A percentile compares a stretch with the other conserved stretches of the same genome.
phyloP scores from a whole-genome alignment of 1,140 invertebrate genomes.

The Diabrotica virgifera region DNA sequence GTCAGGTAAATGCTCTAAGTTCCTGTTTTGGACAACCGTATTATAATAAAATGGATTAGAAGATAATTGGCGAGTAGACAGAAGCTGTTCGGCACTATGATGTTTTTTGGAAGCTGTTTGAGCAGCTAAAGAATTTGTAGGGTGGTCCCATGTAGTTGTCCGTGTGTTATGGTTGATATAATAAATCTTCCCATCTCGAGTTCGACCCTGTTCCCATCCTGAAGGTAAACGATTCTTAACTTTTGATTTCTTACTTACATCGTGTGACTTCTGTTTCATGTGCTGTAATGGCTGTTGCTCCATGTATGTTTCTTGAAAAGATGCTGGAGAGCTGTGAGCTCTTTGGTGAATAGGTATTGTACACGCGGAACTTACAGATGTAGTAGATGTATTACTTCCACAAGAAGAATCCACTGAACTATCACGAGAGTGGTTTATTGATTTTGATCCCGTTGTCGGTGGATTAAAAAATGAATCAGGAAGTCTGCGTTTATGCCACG shows the following conservation, averaged over 20 bases:
- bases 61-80: constrained; percentile 45
- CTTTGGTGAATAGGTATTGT: constrained; percentile 74
- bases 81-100: constrained; percentile 53
- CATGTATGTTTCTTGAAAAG: constrained; percentile 87
- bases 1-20: constrained; percentile 67
- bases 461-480: constrained; percentile 96
- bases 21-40: no score
- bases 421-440: constrained; percentile 85
- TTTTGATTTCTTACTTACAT: constrained; percentile 73
- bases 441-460: constrained; percentile 84
- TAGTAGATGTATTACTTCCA: constrained; percentile 52
- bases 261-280: constrained; percentile 89
- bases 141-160: constrained; percentile 95
- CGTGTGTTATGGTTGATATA: constrained; percentile 66
- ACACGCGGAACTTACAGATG: constrained; percentile 49
- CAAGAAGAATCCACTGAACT: constrained; percentile 88
- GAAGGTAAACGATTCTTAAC: constrained; percentile 83
- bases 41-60: no score
- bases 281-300: constrained; percentile 60
- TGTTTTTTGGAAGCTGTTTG: constrained; percentile 58
- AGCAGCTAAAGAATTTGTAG: constrained; percentile 77
- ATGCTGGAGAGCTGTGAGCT: constrained; percentile 92
- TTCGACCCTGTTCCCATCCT: constrained; percentile 94
- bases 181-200: constrained; percentile 77
- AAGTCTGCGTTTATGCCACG: constrained; percentile 90